Base-by-base conservation (phyloP, 2,113 vertebrate genomes). In the Leucoraja erinaceus region DNA sequence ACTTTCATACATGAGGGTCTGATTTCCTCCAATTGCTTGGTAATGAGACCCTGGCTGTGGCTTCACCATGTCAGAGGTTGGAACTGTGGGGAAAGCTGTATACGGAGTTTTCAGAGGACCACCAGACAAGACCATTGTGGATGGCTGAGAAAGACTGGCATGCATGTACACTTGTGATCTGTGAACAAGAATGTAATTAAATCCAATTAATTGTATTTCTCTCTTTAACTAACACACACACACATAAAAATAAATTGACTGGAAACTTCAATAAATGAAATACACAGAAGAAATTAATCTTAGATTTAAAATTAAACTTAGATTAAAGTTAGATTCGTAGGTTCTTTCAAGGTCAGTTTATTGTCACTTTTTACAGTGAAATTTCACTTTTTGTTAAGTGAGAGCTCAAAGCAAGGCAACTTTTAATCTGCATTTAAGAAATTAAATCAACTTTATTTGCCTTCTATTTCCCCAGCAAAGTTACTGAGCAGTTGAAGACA, bases 101-200 rank as follows among this genome's bases (percentile, higher is more conserved):
- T 99, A 99, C 0, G 98, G 98, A 77, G 98, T 96, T 94, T 99
- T 99, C 93, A 99, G 95, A 93, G 98, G 97, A 5, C 96, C 98
- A 0, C 98, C 98, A 0, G 99, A 97, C 93, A 99, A 96, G 94
- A 99, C 98, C 98, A 99, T 98, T 93, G 98, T 97, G 95, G 95
- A 99, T 94, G 98, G 97, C 4, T 99, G 98, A 12, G 99, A 99
- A 94, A 99, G 96, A 96, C 98, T 99, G 94, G 98, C 98, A 94
- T 99, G 99, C 98, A 99, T 99, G 94, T 99, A 99, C 95, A 99
- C 97, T 96, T 98, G 99, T 95, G 99, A 99, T 94, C 99, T 99
- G 94, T 54, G 93, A 78, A 88, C 22, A 93, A 93, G 5, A 93
- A 47, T 47, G 76, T 4, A 78, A 76, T 7, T 78, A 47, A 0